Evolutionary conservation across 1,140 invertebrate species (phyloP), one percentile per base, ranked within the genome.

Genomic region (Phymastichus coffea): DNA sequence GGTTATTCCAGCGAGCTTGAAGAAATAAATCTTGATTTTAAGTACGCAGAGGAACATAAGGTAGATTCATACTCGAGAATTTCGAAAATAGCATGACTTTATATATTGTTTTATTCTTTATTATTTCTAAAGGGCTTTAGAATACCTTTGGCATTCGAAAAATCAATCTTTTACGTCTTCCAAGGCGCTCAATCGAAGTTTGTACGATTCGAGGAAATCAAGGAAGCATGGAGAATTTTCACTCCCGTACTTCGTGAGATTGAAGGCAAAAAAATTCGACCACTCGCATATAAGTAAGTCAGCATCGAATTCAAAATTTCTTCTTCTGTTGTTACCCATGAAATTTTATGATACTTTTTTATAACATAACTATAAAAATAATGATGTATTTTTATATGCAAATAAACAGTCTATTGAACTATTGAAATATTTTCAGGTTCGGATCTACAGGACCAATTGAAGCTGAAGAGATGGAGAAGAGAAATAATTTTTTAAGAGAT

Each of bases 121-220:
- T 33, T 7, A 33, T 33, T 33, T 33, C 79, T 79, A 30, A 65
- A 93, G 88, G 82, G 87, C 75, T 78, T 92, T 1, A 89, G 90
- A 78, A 83, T 97, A 58, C 95, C 96, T 20, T 96, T 98, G 80
- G 97, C 97, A n/a, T 99, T 99, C 77, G 96, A 99, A 78, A 85
- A 95, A 56, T 82, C 99, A 20, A 94, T 99, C 63, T 80, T 98
- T 54, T 96, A 99, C 78, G 95, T 99, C 1, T 98, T 99, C 75
- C 91, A 89, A 73, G 97, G 97, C 14, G 95, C 92, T 17, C 96
- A 99, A 83, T 97, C 98, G 88, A 94, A 99, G 80, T 99, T 99
- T 84, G 97, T 99, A 0, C 86, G 97, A 52, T 90, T 86, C 66
- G 97, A 99, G 81, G 97, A 99, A 74, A 78, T 99, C 33, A 88